Percentiles rank a stretch among this genome's conserved stretches.
phyloP scores from a whole-genome alignment of 2,888 invertebrate species.

The Archaeoteleia sp. region DNA sequence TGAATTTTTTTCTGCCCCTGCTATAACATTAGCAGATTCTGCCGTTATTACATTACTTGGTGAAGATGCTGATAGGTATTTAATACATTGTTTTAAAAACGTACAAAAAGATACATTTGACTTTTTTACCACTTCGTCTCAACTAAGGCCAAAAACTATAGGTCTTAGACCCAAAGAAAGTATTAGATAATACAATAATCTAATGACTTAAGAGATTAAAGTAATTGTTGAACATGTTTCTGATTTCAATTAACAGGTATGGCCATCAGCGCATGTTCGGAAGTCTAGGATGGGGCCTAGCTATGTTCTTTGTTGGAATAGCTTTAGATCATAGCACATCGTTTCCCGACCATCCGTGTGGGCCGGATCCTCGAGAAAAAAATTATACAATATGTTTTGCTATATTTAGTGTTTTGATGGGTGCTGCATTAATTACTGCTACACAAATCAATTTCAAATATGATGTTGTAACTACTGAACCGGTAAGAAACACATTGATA shows the following conservation, averaged over 20 bases:
- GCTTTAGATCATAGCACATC: constrained; percentile 97
- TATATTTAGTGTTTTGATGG: constrained; percentile 97
- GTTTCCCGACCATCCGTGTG: constrained; percentile 95
- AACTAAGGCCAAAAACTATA: no score
- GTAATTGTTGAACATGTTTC: no score
- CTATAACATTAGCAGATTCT: constrained; percentile 94
- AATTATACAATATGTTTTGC: constrained; percentile 99
- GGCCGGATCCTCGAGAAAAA: constrained; percentile 92
- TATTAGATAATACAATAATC: no score
- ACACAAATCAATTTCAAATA: constrained; percentile 85
- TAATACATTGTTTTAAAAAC: neutral
- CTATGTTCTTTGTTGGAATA: constrained; percentile 99
- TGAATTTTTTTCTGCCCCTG: constrained; percentile 98
- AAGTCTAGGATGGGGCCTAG: constrained; percentile 97
- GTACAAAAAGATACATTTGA: no score
- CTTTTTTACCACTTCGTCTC: neutral
- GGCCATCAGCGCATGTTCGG: constrained; percentile 99
- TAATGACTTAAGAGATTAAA: no score
- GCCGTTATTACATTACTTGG: constrained; percentile 92
- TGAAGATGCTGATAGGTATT: constrained; percentile 85
- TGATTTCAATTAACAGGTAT: constrained; percentile 79
- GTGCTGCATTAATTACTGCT: constrained; percentile 93
- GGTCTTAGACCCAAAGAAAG: no score
- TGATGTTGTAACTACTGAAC: constrained; percentile 67
- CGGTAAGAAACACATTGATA: constrained; percentile 40